A percentile compares a stretch with the other conserved stretches of the same genome.
Evolutionary conservation across 2,113 vertebrate genomes (phyloP).

Genomic region (Oreotrochilus melanogaster): DNA sequence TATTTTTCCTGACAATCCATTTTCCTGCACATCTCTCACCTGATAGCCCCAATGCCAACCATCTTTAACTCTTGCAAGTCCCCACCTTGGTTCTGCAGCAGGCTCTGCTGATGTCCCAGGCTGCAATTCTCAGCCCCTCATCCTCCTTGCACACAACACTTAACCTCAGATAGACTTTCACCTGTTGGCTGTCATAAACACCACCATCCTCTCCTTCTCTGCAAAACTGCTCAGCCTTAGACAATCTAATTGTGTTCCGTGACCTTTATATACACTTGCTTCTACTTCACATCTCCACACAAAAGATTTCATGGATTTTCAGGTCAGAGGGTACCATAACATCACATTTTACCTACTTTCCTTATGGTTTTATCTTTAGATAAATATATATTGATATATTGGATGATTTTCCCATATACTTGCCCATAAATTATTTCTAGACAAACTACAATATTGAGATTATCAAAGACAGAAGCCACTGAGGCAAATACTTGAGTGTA

Average conservation of each 20-base stretch:
- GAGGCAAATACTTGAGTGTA: background rate
- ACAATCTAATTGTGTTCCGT: background rate
- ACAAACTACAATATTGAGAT: background rate
- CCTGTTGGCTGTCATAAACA: background rate
- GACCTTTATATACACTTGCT: background rate
- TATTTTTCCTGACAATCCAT: background rate
- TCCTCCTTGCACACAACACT: background rate
- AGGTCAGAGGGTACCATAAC: background rate
- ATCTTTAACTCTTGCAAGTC: background rate
- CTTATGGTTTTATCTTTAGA: background rate
- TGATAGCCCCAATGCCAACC: background rate
- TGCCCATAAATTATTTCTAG: background rate
- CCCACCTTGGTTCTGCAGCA: background rate
- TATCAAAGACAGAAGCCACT: background rate
- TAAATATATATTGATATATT: too few species aligned
- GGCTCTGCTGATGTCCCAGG: background rate
- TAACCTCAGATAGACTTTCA: background rate
- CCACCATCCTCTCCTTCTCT: background rate
- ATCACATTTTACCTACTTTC: background rate
- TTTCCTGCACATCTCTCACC: background rate
- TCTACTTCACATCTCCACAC: background rate
- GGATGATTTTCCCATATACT: background rate
- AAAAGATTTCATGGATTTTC: background rate
- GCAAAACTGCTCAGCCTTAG: background rate
- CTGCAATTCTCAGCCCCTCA: fast-evolving